Evolutionary conservation across 1,140 invertebrate species (phyloP), one percentile per base, ranked within the genome.

Genomic region (Apis laboriosa): DNA sequence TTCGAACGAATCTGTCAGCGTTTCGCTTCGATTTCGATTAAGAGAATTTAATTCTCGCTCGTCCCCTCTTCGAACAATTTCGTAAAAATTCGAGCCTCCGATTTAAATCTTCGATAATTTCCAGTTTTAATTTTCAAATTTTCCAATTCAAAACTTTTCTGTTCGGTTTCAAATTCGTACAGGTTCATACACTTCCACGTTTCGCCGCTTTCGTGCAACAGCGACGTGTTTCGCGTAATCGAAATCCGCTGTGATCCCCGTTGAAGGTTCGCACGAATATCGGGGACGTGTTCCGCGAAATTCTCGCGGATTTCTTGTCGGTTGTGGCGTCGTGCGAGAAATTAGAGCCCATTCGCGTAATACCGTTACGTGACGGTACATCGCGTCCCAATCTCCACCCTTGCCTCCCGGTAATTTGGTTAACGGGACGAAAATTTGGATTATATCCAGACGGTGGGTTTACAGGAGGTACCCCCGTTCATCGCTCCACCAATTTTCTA

Each of bases 261-360:
- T 9, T 11, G 72, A 56, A 67, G 61, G 63, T 58, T 67, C 53
- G 66, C 72, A 43, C 15, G 61, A 76, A 76, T 76, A 28, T 63
- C 79, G 60, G 12, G 53, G 4, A 55, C 12, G 43, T n/a, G n/a
- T 70, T 66, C 83, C 24, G 84, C 66, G 76, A 76, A 60, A 86
- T 79, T 83, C 24, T 80, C 3, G 28, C 49, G 66, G 75, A 83
- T 86, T 86, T 84, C 72, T 87, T 84, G n/a, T n/a, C n/a, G n/a
- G n/a, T n/a, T n/a, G 58, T 28, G 24, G 73, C 56, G 28, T 74
- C 82, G 68, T 53, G 60, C 53, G 77, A 70, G 72, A 81, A 76
- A 85, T 85, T 83, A 83, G 24, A 83, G 60, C 64, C 70, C 51
- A 17, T 24, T 85, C 61, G 55, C 76, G 55, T 83, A 79, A 87